phyloP scores from a whole-genome alignment of 2,797 vertebrate species.

The Notamacropus eugenii region DNA sequence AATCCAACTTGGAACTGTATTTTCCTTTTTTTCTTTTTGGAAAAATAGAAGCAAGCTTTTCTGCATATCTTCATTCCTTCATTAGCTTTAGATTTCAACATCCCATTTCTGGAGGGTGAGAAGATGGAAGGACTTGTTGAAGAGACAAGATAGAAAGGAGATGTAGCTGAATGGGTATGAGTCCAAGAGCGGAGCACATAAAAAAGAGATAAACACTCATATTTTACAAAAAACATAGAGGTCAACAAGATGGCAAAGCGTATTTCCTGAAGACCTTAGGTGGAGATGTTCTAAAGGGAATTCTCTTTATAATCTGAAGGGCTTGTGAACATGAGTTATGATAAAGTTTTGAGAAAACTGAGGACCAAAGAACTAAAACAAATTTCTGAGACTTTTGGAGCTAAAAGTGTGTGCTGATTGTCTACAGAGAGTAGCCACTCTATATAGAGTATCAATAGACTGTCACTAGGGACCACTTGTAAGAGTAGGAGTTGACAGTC shows the following conservation, averaged over 20 bases:
- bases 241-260: neutral
- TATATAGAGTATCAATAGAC: neutral
- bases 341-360: neutral
- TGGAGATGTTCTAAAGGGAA: neutral
- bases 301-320: neutral
- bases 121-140: neutral
- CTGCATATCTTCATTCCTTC: neutral
- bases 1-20: conserved; percentile 52
- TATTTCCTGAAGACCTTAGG: neutral
- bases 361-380: neutral
- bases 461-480: neutral
- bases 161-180: neutral
- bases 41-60: conserved; percentile 12
- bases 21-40: conserved; percentile 40
- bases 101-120: neutral
- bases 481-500: neutral
- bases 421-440: neutral
- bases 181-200: neutral
- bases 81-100: neutral
- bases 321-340: neutral
- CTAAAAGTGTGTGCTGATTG: neutral
- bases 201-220: neutral
- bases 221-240: neutral
- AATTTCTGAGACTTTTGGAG: neutral
- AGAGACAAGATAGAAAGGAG: neutral